Evolutionary conservation across 2,113 vertebrate genomes (phyloP).

Genomic region (Channa maculata): DNA sequence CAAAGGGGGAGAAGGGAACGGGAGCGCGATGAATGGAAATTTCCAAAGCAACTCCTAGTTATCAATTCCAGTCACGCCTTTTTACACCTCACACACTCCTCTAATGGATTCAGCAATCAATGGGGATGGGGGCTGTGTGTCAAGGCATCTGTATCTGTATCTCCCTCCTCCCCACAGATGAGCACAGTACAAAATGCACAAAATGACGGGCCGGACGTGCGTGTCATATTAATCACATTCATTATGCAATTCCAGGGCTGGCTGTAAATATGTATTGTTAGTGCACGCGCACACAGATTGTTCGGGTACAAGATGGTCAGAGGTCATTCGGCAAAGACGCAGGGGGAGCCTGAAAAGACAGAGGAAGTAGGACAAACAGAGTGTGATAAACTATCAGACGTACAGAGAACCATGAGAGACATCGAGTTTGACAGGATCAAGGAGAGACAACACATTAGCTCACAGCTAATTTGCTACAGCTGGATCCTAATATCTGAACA

Average conservation of each 20-base stretch:
- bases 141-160: conserved; percentile 38
- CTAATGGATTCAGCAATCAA: conserved; percentile 74
- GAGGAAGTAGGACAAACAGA: not conserved
- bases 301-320: conserved; percentile 7
- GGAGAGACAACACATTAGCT: not conserved
- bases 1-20: not conserved
- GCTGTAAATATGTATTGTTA: not conserved
- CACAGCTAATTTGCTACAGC: conserved; percentile 24
- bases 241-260: conserved; percentile 36
- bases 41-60: conserved; percentile 62
- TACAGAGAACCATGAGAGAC: not conserved
- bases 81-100: conserved; percentile 60
- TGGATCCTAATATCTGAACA: conserved; percentile 31
- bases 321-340: conserved; percentile 10
- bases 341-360: not conserved
- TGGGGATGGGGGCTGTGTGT: conserved; percentile 47
- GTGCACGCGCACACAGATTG: not conserved
- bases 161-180: conserved; percentile 12
- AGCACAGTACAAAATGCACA: conserved; percentile 41
- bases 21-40: conserved; percentile 63
- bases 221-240: conserved; percentile 62
- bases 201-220: conserved; percentile 58
- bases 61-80: conserved; percentile 76
- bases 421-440: not conserved
- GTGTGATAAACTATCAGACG: not conserved